These are phyloP conservation scores for Whitmania pigra DNA, from an alignment of 1,140 invertebrate species.

Conservation along the genomic window DNA sequence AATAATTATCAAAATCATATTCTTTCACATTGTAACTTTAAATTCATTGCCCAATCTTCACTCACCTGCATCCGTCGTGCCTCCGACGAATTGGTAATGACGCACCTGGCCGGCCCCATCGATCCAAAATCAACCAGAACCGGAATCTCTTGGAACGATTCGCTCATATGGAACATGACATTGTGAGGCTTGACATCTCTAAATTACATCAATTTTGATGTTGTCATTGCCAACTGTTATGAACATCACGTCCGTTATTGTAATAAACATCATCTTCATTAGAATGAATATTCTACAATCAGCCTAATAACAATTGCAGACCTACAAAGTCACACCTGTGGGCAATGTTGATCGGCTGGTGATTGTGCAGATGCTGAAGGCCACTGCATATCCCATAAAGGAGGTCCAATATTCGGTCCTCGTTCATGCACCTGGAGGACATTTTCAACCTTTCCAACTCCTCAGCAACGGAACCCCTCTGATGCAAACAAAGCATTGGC, in stretches of 20 bases:
- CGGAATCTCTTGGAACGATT: conserved; percentile 52
- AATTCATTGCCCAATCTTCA: background rate
- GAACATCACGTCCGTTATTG: too few relatives aligned
- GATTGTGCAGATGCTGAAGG: conserved; percentile 63
- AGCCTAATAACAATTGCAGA: background rate
- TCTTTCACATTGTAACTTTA: background rate
- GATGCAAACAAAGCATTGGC: conserved; percentile 25
- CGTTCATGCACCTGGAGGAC: conserved; percentile 50
- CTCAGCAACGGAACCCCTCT: conserved; percentile 62
- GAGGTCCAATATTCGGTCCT: conserved; percentile 55
- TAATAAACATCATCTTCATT: too few relatives aligned
- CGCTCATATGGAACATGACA: conserved; percentile 53
- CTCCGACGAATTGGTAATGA: conserved; percentile 58
- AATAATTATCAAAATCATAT: background rate
- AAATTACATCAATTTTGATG: background rate
- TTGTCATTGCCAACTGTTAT: background rate
- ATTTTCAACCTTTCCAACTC: conserved; percentile 53
- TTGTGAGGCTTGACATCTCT: conserved; percentile 73
- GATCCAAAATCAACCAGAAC: conserved; percentile 76
- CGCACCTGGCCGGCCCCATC: conserved; percentile 57
- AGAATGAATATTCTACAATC: background rate
- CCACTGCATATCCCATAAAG: conserved; percentile 64
- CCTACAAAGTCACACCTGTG: conserved; percentile 13
- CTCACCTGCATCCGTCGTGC: conserved; percentile 56
- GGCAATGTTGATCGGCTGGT: conserved; percentile 37